Evolutionary conservation across 2,113 vertebrate genomes (phyloP).

Genomic region (Chaenocephalus aceratus): DNA sequence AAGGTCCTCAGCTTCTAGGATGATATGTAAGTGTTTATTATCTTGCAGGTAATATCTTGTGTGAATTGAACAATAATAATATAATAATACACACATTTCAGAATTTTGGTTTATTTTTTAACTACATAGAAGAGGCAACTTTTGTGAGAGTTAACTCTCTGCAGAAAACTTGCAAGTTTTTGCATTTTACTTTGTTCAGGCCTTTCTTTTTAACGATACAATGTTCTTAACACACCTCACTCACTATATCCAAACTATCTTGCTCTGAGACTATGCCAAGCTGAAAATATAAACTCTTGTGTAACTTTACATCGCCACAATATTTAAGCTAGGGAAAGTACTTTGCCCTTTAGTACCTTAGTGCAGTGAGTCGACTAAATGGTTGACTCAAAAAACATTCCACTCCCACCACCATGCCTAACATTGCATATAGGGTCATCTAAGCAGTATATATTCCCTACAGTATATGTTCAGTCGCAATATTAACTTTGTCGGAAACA

Average conservation of each 20-base stretch:
- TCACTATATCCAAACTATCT: slow-evolving; percentile 13
- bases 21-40: background rate
- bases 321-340: slow-evolving; percentile 59
- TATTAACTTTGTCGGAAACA: slow-evolving; percentile 25
- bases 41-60: background rate
- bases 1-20: background rate
- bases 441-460: slow-evolving; percentile 11
- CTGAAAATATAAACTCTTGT: slow-evolving; percentile 31
- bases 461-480: slow-evolving; percentile 15
- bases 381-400: slow-evolving; percentile 43
- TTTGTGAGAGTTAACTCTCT: background rate
- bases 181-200: background rate
- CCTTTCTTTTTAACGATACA: background rate
- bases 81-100: background rate
- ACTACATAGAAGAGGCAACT: slow-evolving; percentile 11
- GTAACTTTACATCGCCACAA: slow-evolving; percentile 51
- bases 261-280: slow-evolving; percentile 13
- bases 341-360: slow-evolving; percentile 45
- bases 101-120: background rate
- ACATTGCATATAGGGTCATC: slow-evolving; percentile 21
- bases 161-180: too few species aligned
- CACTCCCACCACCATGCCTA: slow-evolving; percentile 46
- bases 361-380: slow-evolving; percentile 54
- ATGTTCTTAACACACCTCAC: background rate
- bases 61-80: background rate